phyloP scores from a whole-genome alignment of 1,140 invertebrate species.

The Coelopa frigida region DNA sequence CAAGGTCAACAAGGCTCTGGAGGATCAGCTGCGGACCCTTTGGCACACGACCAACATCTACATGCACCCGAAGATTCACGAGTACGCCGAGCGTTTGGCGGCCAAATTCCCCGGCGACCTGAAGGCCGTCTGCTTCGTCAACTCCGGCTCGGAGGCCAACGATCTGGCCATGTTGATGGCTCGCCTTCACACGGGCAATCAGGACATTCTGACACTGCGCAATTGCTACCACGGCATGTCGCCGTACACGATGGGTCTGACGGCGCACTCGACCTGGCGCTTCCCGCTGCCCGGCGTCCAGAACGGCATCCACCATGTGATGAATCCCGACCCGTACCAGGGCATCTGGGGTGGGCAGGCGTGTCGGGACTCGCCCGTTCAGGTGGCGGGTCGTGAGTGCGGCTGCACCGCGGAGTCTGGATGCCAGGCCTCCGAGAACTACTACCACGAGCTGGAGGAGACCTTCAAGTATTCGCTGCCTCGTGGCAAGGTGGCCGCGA shows the following conservation, averaged over 20 bases:
- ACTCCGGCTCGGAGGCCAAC: conserved; percentile 96
- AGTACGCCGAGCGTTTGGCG: conserved; percentile 79
- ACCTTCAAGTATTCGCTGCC: conserved; percentile 69
- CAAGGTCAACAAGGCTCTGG: conserved; percentile 68
- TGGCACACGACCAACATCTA: conserved; percentile 93
- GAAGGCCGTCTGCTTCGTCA: conserved; percentile 87
- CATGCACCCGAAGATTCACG: conserved; percentile 79
- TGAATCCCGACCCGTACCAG: conserved; percentile 84
- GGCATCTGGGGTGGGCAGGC: conserved; percentile 82
- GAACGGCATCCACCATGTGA: conserved; percentile 80
- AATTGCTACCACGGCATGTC: conserved; percentile 89
- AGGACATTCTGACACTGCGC: conserved; percentile 78
- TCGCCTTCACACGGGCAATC: conserved; percentile 72
- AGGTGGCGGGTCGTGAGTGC: conserved; percentile 63
- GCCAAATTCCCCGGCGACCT: conserved; percentile 76
- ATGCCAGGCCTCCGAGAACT: conserved; percentile 70
- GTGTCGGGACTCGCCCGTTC: conserved; percentile 82
- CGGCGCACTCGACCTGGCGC: conserved; percentile 71
- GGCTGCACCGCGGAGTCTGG: conserved; percentile 50
- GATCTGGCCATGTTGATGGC: conserved; percentile 87
- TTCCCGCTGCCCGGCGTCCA: conserved; percentile 62
- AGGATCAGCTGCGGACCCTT: conserved; percentile 70
- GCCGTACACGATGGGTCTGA: conserved; percentile 73
- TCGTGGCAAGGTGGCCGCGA: conserved; percentile 66
- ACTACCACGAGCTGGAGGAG: conserved; percentile 76